Evolutionary conservation across 2,888 invertebrate species (phyloP).

Genomic region (Lomographa bimaculata): DNA sequence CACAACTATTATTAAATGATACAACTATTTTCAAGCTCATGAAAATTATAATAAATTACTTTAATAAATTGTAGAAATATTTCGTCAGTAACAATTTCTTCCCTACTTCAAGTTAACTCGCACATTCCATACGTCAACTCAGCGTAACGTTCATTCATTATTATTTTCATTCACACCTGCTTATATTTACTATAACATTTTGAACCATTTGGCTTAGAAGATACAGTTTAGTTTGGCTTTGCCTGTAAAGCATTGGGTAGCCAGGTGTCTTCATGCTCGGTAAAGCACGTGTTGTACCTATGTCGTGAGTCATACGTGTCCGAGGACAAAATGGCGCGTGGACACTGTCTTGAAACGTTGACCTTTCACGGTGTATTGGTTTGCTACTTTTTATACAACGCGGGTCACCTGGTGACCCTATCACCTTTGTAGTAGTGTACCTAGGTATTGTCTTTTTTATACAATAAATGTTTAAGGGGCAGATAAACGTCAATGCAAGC

Average conservation of each 20-base stretch:
- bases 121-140: constrained; percentile 1
- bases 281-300: constrained; percentile 56
- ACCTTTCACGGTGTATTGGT: constrained; percentile 45
- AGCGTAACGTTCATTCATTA: constrained; percentile 41
- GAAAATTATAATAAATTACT: no score
- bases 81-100: no score
- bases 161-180: constrained; percentile 54
- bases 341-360: constrained; percentile 51
- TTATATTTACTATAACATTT: constrained; percentile 12
- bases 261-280: constrained; percentile 73
- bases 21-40: no score
- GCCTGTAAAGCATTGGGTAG: constrained; percentile 30
- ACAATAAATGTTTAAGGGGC: no score
- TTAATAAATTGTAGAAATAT: no score
- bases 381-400: constrained; percentile 11
- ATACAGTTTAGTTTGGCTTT: constrained; percentile 13
- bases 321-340: constrained; percentile 64
- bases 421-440: no score
- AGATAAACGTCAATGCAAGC: no score
- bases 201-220: constrained; percentile 6
- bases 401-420: constrained; percentile 25
- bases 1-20: no score
- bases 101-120: no score
- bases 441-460: no score
- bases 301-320: constrained; percentile 55